Evolutionary conservation across 2,113 vertebrate species (phyloP).

Genomic region (Orthonyx spaldingii): DNA sequence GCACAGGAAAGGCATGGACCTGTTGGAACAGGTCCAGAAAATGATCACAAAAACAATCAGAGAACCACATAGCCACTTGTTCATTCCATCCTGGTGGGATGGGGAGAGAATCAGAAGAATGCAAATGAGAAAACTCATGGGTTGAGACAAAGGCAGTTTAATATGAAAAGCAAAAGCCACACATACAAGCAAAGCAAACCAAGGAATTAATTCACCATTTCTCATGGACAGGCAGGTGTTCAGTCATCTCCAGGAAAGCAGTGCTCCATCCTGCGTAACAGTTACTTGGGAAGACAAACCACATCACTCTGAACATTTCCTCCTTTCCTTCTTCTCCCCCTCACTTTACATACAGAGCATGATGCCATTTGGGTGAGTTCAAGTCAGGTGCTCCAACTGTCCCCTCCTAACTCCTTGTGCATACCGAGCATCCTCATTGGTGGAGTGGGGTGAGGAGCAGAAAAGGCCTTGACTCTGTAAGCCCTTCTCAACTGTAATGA

Average conservation of each 20-base stretch:
- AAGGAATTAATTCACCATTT: neutral
- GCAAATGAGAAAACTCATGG: neutral
- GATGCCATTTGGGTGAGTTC: neutral
- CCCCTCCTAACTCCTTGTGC: neutral
- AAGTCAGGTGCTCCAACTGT: neutral
- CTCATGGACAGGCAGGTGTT: neutral
- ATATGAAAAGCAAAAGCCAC: neutral
- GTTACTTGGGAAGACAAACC: neutral
- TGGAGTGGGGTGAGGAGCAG: neutral
- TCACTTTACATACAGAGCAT: neutral
- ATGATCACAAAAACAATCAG: neutral
- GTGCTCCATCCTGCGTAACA: neutral
- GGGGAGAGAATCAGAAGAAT: neutral
- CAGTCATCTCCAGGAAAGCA: neutral
- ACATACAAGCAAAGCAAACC: neutral
- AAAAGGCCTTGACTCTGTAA: neutral
- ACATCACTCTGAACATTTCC: neutral
- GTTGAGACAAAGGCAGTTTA: neutral
- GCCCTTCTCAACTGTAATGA: neutral
- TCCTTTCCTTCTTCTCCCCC: neutral
- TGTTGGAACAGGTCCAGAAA: neutral
- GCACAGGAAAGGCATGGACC: neutral
- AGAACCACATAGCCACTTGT: rapidly evolving
- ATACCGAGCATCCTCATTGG: neutral
- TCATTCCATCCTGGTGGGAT: neutral